phyloP scores from a whole-genome alignment of 2,888 invertebrate species.

The Ligdia adustata region DNA sequence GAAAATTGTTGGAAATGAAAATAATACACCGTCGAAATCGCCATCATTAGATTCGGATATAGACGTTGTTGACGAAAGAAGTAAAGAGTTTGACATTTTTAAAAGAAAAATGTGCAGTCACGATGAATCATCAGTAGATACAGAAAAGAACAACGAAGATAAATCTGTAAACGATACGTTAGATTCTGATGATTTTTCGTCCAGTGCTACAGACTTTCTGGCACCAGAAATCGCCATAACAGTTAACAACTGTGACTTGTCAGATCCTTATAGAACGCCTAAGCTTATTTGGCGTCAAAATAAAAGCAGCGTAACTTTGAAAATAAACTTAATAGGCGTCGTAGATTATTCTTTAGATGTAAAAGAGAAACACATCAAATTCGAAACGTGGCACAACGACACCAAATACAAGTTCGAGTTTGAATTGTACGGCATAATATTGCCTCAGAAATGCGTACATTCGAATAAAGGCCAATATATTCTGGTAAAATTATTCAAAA shows the following conservation, averaged over 20 bases:
- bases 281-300: constrained; percentile 69
- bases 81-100: no score
- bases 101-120: background rate
- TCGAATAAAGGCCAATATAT: constrained; percentile 67
- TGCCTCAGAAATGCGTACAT: constrained; percentile 49
- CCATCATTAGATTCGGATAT: constrained; percentile 17
- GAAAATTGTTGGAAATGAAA: background rate
- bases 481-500: constrained; percentile 56
- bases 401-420: constrained; percentile 62
- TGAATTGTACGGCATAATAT: constrained; percentile 65
- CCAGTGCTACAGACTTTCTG: constrained; percentile 28
- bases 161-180: constrained; percentile 22
- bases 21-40: background rate
- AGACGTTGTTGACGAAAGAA: background rate
- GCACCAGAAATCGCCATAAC: background rate
- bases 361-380: constrained; percentile 50
- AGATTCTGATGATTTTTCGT: constrained; percentile 52
- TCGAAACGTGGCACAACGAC: constrained; percentile 51
- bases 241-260: constrained; percentile 12
- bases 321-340: constrained; percentile 63
- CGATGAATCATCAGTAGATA: background rate
- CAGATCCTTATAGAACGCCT: constrained; percentile 50
- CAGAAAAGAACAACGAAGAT: background rate
- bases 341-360: constrained; percentile 60
- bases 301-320: constrained; percentile 51